These are phyloP conservation scores for Onthophagus sagittarius DNA, from an alignment of 2,888 invertebrate genomes.

Conservation along the genomic window DNA sequence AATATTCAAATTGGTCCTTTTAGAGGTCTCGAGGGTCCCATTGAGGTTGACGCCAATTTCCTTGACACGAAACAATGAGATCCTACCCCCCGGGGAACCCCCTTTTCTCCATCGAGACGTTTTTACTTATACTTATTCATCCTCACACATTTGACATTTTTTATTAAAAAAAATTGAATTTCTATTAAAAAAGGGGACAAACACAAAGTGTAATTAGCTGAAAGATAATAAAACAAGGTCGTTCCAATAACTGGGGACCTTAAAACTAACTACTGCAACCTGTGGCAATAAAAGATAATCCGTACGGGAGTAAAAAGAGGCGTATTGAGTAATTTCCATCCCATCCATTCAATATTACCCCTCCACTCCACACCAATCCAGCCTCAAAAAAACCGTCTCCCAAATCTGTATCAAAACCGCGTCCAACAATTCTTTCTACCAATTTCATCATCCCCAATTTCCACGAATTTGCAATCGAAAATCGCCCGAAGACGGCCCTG, in stretches of 20 bases:
- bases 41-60: slow-evolving; percentile 55
- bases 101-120: slow-evolving; percentile 41
- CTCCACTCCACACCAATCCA: not conserved
- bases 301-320: not conserved
- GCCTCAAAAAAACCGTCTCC: not conserved
- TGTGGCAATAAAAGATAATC: not conserved
- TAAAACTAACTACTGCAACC: not conserved
- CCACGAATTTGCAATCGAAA: not conserved
- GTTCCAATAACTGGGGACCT: not conserved
- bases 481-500: slow-evolving; percentile 30
- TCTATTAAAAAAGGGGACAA: not conserved
- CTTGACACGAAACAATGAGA: slow-evolving; percentile 51
- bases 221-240: not conserved
- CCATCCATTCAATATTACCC: not conserved
- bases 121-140: slow-evolving; percentile 39
- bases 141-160: not conserved
- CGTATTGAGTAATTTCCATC: not conserved
- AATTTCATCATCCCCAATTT: not conserved
- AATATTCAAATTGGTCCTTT: slow-evolving; percentile 55
- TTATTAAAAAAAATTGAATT: not conserved
- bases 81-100: slow-evolving; percentile 38
- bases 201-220: not conserved
- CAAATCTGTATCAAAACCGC: not conserved
- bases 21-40: slow-evolving; percentile 48
- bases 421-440: not conserved